These are phyloP conservation scores for Leontopithecus rosalia DNA, from an alignment of 2,797 vertebrate genomes.

Conservation along the genomic window DNA sequence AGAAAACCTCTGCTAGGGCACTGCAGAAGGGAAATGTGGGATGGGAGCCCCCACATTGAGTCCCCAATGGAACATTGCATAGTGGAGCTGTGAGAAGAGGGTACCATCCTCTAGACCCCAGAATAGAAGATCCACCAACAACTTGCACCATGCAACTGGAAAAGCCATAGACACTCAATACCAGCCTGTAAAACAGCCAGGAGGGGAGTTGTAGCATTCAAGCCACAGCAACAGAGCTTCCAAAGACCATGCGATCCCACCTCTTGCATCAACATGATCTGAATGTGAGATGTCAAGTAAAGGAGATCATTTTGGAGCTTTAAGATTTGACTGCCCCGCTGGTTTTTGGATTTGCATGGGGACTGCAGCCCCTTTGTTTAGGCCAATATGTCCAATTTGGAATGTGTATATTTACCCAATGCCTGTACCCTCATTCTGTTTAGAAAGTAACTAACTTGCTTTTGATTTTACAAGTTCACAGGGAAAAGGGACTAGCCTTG, in stretches of 20 bases:
- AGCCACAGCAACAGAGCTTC: not conserved
- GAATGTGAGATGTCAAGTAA: not conserved
- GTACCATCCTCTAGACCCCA: not conserved
- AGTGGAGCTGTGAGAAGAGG: not conserved
- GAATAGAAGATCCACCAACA: not conserved
- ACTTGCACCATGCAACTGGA: not conserved
- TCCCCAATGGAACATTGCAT: not conserved
- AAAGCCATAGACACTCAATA: not conserved
- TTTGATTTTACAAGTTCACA: not conserved
- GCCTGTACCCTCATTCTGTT: not conserved
- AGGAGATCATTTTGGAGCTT: not conserved
- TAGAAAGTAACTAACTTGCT: not conserved
- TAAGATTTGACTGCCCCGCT: not conserved
- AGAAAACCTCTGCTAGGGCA: not conserved
- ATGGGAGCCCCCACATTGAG: not conserved
- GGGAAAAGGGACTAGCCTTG: not conserved
- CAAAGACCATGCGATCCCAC: not conserved
- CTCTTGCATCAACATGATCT: not conserved
- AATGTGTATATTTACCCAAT: not conserved
- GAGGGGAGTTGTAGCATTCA: not conserved
- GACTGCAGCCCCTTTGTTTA: not conserved
- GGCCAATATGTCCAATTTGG: not conserved
- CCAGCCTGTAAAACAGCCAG: not conserved
- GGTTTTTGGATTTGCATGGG: not conserved
- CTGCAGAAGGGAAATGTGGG: not conserved